These are phyloP conservation scores for Bugulina stolonifera DNA, from an alignment of 2,888 invertebrate species.

Conservation along the genomic window DNA sequence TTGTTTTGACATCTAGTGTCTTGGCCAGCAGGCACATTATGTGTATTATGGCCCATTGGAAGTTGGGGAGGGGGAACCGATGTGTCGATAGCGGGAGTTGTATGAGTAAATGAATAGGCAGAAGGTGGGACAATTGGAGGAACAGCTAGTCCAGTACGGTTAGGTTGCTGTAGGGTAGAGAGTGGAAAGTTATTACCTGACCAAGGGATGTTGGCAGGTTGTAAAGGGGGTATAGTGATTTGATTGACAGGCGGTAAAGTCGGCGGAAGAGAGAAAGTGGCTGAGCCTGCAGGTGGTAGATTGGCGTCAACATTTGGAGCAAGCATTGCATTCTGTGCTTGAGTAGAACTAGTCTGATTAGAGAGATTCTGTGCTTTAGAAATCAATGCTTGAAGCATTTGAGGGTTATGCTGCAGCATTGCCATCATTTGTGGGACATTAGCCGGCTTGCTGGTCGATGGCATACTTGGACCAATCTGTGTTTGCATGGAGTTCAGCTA, in stretches of 20 bases:
- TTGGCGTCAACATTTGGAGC: neutral
- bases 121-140: no score
- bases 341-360: neutral
- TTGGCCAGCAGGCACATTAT: no score
- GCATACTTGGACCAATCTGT: neutral
- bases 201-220: neutral
- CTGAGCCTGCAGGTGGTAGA: neutral
- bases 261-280: neutral
- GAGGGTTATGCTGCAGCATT: constrained; percentile 9
- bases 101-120: no score
- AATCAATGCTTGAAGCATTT: neutral
- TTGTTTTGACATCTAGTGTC: no score
- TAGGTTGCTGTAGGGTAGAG: no score
- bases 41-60: no score
- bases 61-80: no score
- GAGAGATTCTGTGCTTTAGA: neutral
- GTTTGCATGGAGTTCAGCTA: neutral
- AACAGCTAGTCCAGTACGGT: no score
- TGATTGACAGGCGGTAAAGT: neutral
- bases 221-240: neutral
- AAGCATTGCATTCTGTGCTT: neutral
- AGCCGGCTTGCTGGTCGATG: neutral
- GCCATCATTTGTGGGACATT: constrained; percentile 2
- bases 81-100: no score
- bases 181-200: no score